Base-by-base conservation (phyloP, 2,888 invertebrate genomes). In the Aspidiotus rigidus region DNA sequence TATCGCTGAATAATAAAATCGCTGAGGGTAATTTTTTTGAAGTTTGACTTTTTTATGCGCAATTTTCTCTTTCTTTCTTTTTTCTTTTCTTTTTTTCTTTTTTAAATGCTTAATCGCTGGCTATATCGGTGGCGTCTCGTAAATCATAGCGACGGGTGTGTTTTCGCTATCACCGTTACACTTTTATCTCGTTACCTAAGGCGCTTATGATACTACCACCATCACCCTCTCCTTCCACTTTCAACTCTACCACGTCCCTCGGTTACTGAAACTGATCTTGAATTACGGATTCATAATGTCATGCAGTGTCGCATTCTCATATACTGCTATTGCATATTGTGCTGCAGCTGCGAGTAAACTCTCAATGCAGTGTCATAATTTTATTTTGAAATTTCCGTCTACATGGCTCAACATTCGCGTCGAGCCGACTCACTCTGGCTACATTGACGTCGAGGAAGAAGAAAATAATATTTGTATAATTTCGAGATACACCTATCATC, bases 11-110 rank as follows among this genome's bases (percentile, higher is more conserved):
- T 67, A 67, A 67, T 67, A 67, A 67, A 67, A 67, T 67, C 67
- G 67, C 67, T 59, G 67, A 67, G 67, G 67, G 67, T 67, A 67
- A 67, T 67, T 67, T 67, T 67, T 67, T 67, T 59, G 67, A 67
- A 67, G 59, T 67, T 60, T 67, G 67, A 67, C 67, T 67, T 67
- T 67, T 67, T 67, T 67, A 67, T 67, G 67, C 59, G 67, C 57
- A 49, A 59, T 67, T 67, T 67, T 67, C 59, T 67, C 49, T 67
- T 53, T 17, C 17, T 11, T 53, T 53, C 53, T 13, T 55, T 55
- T 55, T 55, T 55, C 56, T 55, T n/a, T 55, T 17, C n/a, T 9
- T 55, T 55, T 55, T n/a, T 16, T 15, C 8, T 55, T 67, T 67
- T 67, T 59, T 59, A 60, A 57, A 59, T 67, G 49, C 40, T 67